Evolutionary conservation across 2,797 vertebrate species (phyloP).

Genomic region (Danio choprae): DNA sequence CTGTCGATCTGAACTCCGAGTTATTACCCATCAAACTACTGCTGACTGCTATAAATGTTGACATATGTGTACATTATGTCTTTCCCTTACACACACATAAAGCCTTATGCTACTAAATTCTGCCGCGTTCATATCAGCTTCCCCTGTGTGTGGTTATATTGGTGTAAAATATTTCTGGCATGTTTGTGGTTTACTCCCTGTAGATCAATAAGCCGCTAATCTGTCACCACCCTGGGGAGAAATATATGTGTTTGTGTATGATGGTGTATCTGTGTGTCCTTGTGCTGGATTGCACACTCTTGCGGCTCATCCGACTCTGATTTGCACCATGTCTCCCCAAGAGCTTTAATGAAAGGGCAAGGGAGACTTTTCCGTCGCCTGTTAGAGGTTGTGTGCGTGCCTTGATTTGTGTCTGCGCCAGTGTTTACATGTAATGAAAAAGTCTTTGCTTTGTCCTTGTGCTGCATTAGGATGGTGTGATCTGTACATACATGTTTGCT

Average conservation of each 20-base stretch:
- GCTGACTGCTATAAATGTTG: neutral
- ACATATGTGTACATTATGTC: neutral
- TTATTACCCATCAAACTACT: neutral
- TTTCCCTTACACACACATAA: conserved; percentile 1
- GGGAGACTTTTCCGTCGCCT: neutral
- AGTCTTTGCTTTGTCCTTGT: conserved; percentile 38
- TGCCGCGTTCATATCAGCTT: conserved; percentile 11
- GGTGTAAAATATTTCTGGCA: conserved; percentile 35
- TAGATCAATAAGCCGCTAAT: conserved; percentile 44
- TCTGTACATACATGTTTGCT: conserved; percentile 3
- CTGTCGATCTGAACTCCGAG: neutral
- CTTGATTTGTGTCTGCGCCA: conserved; percentile 23
- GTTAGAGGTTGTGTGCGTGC: neutral
- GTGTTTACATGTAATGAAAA: conserved; percentile 20
- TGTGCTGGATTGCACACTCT: conserved; percentile 35
- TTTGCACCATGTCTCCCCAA: conserved; percentile 16
- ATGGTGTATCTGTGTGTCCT: conserved; percentile 32
- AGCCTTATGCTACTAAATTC: conserved; percentile 29
- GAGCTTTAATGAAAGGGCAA: conserved; percentile 21
- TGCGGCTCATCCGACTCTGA: conserved; percentile 25
- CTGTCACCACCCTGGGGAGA: conserved; percentile 37
- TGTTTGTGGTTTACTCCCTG: conserved; percentile 22
- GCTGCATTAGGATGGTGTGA: conserved; percentile 3
- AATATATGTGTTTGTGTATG: conserved; percentile 29
- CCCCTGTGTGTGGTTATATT: conserved; percentile 17